These are phyloP conservation scores for Moxostoma hubbsi DNA, from an alignment of 2,797 vertebrate species.

Conservation along the genomic window DNA sequence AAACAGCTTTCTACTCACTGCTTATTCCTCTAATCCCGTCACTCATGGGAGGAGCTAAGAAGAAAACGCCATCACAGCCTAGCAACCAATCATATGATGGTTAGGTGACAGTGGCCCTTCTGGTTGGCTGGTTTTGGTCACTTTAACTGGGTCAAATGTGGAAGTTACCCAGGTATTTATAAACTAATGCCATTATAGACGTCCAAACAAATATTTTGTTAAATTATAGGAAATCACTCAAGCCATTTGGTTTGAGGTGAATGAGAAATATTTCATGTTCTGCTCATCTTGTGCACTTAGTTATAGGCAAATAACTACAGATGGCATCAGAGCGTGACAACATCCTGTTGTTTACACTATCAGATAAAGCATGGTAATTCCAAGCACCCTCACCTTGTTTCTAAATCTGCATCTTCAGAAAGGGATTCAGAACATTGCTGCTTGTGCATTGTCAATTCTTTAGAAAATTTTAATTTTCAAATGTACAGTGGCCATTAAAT, in stretches of 20 bases:
- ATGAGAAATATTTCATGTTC: not conserved
- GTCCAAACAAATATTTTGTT: not conserved
- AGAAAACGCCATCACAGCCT: constrained; percentile 51
- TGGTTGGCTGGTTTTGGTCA: constrained; percentile 57
- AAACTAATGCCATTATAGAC: not conserved
- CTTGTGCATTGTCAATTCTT: not conserved
- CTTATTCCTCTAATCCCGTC: constrained; percentile 70
- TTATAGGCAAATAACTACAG: not conserved
- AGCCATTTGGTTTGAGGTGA: not conserved
- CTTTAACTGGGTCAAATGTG: constrained; percentile 44
- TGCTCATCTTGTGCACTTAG: not conserved
- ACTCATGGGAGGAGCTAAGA: constrained; percentile 72
- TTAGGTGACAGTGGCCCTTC: constrained; percentile 25
- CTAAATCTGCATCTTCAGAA: not conserved
- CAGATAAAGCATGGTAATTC: constrained; percentile 10
- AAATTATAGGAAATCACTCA: not conserved
- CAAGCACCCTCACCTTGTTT: not conserved
- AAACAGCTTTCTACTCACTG: too few relatives aligned
- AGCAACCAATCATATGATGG: constrained; percentile 64
- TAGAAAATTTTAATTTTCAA: not conserved
- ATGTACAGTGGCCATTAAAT: not conserved
- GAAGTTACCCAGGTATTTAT: constrained; percentile 23
- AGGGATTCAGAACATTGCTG: not conserved
- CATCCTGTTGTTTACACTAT: constrained; percentile 27
- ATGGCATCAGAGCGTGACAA: not conserved